These are phyloP conservation scores for Drosophila kepulauana DNA, from an alignment of 1,140 invertebrate genomes.

Conservation along the genomic window DNA sequence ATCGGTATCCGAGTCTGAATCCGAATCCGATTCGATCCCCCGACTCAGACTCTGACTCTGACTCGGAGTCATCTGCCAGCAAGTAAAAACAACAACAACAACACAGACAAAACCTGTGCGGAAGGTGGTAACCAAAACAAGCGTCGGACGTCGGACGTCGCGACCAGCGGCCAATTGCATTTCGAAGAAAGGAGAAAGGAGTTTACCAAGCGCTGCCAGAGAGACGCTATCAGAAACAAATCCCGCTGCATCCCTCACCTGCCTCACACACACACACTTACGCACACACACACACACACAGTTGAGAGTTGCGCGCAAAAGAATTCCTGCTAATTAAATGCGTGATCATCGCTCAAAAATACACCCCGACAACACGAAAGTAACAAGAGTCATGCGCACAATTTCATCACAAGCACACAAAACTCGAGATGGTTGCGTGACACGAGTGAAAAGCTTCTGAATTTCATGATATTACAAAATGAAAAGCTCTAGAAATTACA, in stretches of 20 bases:
- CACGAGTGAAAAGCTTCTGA: conserved; percentile 8
- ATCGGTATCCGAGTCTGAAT: conserved; percentile 33
- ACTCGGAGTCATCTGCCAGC: conserved; percentile 36
- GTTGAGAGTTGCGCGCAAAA: conserved; percentile 13
- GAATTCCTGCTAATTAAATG: conserved; percentile 81
- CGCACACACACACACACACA: conserved; percentile 4
- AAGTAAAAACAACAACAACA: background rate
- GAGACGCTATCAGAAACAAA: conserved; percentile 17
- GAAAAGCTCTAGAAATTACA: background rate
- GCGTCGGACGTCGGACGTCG: background rate
- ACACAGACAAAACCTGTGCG: conserved; percentile 36
- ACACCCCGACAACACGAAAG: conserved; percentile 48
- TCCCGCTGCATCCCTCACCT: background rate
- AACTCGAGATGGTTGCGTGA: conserved; percentile 20
- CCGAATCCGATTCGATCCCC: conserved; percentile 11
- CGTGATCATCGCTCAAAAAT: conserved; percentile 75
- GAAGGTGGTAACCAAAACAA: conserved; percentile 30
- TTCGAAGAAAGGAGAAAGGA: conserved; percentile 74
- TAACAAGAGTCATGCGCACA: conserved; percentile 49
- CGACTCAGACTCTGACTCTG: conserved; percentile 2
- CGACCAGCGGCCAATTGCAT: conserved; percentile 51
- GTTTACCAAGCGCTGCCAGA: conserved; percentile 16
- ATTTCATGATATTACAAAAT: background rate
- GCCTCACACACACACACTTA: conserved; percentile 13
- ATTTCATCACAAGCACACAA: conserved; percentile 59